Evolutionary conservation across 2,888 invertebrate genomes (phyloP).

Genomic region (Pammene fasciana): DNA sequence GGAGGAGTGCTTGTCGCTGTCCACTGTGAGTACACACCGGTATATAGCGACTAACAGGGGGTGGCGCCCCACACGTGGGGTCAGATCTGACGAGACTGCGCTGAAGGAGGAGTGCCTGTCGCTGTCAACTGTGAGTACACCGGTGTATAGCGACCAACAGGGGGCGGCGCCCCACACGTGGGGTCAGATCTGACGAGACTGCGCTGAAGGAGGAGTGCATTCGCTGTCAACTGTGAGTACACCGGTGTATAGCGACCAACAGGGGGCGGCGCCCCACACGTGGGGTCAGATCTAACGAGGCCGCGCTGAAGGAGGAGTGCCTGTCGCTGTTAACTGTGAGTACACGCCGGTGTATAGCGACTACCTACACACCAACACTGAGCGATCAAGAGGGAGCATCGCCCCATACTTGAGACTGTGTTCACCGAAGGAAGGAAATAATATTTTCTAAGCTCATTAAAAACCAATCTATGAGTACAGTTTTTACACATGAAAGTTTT

Average conservation of each 20-base stretch:
- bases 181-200: too few relatives aligned
- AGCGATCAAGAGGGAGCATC: too few relatives aligned
- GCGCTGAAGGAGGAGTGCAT: not conserved
- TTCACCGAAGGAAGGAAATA: too few relatives aligned
- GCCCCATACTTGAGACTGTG: too few relatives aligned
- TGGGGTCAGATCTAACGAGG: slow-evolving; percentile 87
- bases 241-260: too few relatives aligned
- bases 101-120: slow-evolving; percentile 98
- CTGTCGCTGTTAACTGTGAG: slow-evolving; percentile 94
- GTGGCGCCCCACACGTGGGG: slow-evolving; percentile 74
- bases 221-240: not conserved
- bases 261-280: too few relatives aligned
- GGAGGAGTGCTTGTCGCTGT: slow-evolving; percentile 97
- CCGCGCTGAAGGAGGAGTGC: slow-evolving; percentile 96
- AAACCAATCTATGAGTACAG: too few relatives aligned
- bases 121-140: slow-evolving; percentile 90
- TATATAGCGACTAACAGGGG: not conserved
- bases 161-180: not conserved
- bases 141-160: not conserved
- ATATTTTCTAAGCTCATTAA: too few relatives aligned
- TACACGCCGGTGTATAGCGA: slow-evolving; percentile 39
- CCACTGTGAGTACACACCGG: slow-evolving; percentile 85
- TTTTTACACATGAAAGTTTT: too few relatives aligned
- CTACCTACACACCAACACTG: not conserved
- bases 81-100: slow-evolving; percentile 97